Conservation (phyloP, 2,888 invertebrate genomes). For the Cotesia congregata region DNA sequence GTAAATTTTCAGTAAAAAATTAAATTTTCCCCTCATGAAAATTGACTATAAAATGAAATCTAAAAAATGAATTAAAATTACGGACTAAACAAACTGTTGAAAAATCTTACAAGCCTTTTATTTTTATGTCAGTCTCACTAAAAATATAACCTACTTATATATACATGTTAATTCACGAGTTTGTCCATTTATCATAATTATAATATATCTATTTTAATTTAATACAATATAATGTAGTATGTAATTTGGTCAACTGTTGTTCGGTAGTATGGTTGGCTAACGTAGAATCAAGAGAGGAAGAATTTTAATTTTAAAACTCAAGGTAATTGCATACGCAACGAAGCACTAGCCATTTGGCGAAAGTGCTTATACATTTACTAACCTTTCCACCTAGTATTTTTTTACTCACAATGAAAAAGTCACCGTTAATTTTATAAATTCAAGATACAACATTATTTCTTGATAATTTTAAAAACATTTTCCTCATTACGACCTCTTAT, state of each 20-base stretch:
- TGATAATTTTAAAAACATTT: slow-evolving; percentile 13
- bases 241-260: slow-evolving; percentile 16
- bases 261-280: neutral
- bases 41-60: too few species aligned
- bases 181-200: neutral
- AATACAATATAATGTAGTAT: slow-evolving; percentile 9
- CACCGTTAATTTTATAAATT: slow-evolving; percentile 26
- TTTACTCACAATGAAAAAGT: slow-evolving; percentile 31
- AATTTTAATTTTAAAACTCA: slow-evolving; percentile 38
- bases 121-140: too few species aligned
- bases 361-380: slow-evolving; percentile 24
- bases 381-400: slow-evolving; percentile 21
- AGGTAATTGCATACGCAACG: slow-evolving; percentile 40
- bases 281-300: slow-evolving; percentile 3
- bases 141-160: neutral
- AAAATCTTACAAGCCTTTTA: too few species aligned
- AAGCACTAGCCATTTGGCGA: slow-evolving; percentile 26
- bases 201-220: neutral
- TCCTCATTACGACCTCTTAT: neutral
- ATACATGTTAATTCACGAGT: neutral
- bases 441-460: slow-evolving; percentile 16
- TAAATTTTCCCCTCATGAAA: too few species aligned
- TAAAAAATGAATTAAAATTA: too few species aligned
- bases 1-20: too few species aligned
- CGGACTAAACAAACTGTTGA: too few species aligned